phyloP scores from a whole-genome alignment of 2,797 vertebrate genomes.

The Sebastes paucispinis region DNA sequence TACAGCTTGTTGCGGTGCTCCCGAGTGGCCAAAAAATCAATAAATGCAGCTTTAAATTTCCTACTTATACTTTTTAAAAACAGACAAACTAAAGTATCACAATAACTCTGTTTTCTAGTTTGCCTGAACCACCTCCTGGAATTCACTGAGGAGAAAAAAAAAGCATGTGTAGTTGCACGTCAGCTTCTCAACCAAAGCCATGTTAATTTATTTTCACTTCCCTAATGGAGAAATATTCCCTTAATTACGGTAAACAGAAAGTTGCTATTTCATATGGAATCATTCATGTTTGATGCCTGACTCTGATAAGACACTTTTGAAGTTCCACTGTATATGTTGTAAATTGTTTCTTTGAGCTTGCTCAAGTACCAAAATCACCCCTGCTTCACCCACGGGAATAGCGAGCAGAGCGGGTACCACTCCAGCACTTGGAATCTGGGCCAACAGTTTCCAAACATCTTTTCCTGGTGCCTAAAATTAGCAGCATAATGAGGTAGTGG shows the following conservation, averaged over 20 bases:
- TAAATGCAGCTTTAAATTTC: background rate
- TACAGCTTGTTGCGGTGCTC: background rate
- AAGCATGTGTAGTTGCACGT: constrained; percentile 54
- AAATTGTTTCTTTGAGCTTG: constrained; percentile 86
- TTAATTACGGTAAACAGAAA: constrained; percentile 87
- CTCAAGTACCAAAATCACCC: constrained; percentile 85
- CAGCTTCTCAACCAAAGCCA: constrained; percentile 73
- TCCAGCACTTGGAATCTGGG: constrained; percentile 76
- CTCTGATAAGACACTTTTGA: constrained; percentile 88
- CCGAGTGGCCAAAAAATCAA: background rate
- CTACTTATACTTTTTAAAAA: background rate
- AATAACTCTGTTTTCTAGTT: constrained; percentile 4
- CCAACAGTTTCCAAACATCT: constrained; percentile 83
- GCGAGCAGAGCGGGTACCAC: constrained; percentile 74
- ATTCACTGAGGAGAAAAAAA: constrained; percentile 11
- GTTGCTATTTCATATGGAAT: constrained; percentile 89
- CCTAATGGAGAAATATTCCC: constrained; percentile 86
- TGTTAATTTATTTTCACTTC: constrained; percentile 87
- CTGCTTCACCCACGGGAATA: constrained; percentile 80
- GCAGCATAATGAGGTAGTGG: constrained; percentile 83
- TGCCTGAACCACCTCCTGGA: constrained; percentile 17
- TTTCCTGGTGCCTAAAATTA: constrained; percentile 88
- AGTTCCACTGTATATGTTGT: constrained; percentile 85
- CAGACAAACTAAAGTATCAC: background rate
- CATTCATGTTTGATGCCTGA: constrained; percentile 86